phyloP scores from a whole-genome alignment of 2,888 invertebrate species.

The Myathropa florea region DNA sequence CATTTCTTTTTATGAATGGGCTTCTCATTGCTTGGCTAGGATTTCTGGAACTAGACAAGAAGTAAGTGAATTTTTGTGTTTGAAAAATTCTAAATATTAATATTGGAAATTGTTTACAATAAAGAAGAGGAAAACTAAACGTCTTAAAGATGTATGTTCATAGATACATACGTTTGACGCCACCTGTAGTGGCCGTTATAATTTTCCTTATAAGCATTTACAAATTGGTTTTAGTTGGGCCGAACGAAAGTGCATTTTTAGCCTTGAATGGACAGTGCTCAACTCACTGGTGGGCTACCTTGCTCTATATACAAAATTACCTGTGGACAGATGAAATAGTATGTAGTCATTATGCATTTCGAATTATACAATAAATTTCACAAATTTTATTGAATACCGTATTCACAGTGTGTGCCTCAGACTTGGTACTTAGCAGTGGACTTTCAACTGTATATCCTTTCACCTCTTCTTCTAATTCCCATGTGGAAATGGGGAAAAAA shows the following conservation, averaged over 20 bases:
- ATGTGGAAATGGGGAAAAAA: constrained; percentile 77
- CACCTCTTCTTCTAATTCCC: constrained; percentile 81
- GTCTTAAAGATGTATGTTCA: constrained; percentile 75
- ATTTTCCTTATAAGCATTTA: constrained; percentile 80
- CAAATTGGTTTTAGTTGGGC: constrained; percentile 80
- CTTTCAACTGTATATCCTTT: constrained; percentile 82
- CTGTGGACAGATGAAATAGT: constrained; percentile 70
- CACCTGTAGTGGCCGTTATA: constrained; percentile 80
- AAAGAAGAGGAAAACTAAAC: constrained; percentile 73
- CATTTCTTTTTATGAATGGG: constrained; percentile 83
- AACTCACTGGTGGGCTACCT: constrained; percentile 76
- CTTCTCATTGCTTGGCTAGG: constrained; percentile 79
- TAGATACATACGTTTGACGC: constrained; percentile 80
- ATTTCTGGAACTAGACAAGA: constrained; percentile 66
- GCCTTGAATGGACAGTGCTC: background rate
- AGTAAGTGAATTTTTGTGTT: background rate
- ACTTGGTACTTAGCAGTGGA: constrained; percentile 83
- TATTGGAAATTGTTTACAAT: background rate
- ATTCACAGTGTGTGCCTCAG: constrained; percentile 81
- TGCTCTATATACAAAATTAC: constrained; percentile 79
- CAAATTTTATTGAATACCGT: background rate
- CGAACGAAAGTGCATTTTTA: constrained; percentile 72
- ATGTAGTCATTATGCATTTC: background rate
- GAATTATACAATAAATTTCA: background rate
- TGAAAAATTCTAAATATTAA: background rate